Conservation (phyloP, 2,888 invertebrate genomes). For the Sesamia inferens region DNA sequence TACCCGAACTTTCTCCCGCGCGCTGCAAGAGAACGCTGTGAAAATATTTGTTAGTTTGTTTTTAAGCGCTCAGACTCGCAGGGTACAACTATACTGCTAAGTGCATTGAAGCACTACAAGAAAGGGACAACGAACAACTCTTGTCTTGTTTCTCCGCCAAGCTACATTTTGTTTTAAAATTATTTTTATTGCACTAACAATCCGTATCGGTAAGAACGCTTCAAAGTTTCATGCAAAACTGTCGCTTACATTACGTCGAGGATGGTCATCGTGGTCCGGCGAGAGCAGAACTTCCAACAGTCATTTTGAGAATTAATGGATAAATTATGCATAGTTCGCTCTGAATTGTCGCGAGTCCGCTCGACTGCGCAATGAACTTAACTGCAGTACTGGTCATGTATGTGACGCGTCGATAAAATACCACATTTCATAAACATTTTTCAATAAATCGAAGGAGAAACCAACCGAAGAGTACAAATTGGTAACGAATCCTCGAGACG, state of each 20-base stretch:
- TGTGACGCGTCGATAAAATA: constrained; percentile 75
- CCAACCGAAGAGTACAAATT: constrained; percentile 54
- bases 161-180: constrained; percentile 36
- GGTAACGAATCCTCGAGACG: constrained; percentile 49
- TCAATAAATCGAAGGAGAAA: constrained; percentile 58
- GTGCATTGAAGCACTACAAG: constrained; percentile 57
- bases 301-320: constrained; percentile 87
- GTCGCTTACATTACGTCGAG: constrained; percentile 78
- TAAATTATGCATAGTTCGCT: constrained; percentile 88
- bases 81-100: constrained; percentile 51
- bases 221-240: constrained; percentile 78
- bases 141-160: constrained; percentile 32
- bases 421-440: constrained; percentile 72
- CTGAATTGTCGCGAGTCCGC: constrained; percentile 83
- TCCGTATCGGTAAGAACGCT: constrained; percentile 63
- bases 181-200: constrained; percentile 60
- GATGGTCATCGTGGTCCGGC: constrained; percentile 82
- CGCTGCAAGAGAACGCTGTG: constrained; percentile 68
- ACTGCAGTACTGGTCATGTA: constrained; percentile 76
- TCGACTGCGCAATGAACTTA: constrained; percentile 84
- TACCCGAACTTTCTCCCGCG: constrained; percentile 85
- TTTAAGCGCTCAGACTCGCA: constrained; percentile 62
- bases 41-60: constrained; percentile 74
- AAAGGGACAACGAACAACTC: constrained; percentile 48
- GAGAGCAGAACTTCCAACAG: constrained; percentile 84